phyloP scores from a whole-genome alignment of 1,140 invertebrate genomes.

The Brachionus koreanus region DNA sequence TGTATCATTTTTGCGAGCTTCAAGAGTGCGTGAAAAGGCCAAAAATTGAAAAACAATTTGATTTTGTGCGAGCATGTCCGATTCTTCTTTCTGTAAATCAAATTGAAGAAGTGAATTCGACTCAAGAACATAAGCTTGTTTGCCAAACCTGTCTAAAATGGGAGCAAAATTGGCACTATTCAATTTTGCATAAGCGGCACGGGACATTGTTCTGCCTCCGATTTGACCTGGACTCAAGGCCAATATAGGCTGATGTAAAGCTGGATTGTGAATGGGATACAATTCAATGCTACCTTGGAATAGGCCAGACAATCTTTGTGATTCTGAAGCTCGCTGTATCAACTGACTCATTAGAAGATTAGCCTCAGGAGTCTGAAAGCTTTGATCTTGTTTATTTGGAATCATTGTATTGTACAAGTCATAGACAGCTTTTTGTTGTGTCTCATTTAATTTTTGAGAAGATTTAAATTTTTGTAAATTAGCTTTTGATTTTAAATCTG shows the following conservation, averaged over 20 bases:
- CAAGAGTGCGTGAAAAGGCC: slow-evolving; percentile 52
- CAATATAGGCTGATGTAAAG: slow-evolving; percentile 51
- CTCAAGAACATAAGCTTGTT: slow-evolving; percentile 56
- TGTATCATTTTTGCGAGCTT: neutral
- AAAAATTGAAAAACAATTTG: slow-evolving; percentile 59
- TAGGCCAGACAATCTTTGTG: neutral
- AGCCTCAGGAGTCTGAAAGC: neutral
- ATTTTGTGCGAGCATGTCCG: slow-evolving; percentile 56
- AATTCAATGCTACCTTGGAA: slow-evolving; percentile 48
- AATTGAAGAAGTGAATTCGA: slow-evolving; percentile 48
- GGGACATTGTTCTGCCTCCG: slow-evolving; percentile 24
- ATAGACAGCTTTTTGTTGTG: neutral
- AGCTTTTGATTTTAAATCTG: neutral
- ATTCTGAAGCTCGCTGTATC: slow-evolving; percentile 4
- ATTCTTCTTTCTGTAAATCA: slow-evolving; percentile 49
- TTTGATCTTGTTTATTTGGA: neutral
- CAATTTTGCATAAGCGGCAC: slow-evolving; percentile 56
- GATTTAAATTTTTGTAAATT: neutral
- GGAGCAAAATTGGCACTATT: slow-evolving; percentile 54
- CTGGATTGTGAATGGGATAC: slow-evolving; percentile 51
- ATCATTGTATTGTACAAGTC: slow-evolving; percentile 39
- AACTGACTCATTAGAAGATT: slow-evolving; percentile 41
- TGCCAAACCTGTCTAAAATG: slow-evolving; percentile 53
- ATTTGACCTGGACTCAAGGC: slow-evolving; percentile 47
- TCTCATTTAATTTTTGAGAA: slow-evolving; percentile 8